These are phyloP conservation scores for Sceloporus tristichus DNA, from an alignment of 2,113 vertebrate genomes.

Conservation along the genomic window DNA sequence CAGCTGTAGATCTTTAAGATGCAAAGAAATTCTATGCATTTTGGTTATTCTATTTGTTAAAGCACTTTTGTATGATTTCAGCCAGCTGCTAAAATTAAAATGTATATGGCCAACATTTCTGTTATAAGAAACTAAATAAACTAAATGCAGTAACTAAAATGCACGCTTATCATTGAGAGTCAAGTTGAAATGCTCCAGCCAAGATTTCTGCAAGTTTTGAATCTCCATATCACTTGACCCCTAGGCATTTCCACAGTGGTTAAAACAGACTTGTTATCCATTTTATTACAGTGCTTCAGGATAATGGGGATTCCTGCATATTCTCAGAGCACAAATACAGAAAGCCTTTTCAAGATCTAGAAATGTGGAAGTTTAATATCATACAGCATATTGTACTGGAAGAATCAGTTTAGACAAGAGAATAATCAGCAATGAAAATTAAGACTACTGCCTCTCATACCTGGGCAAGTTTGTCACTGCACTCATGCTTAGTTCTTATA, in stretches of 20 bases:
- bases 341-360: background rate
- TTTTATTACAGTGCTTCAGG: background rate
- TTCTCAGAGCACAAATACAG: background rate
- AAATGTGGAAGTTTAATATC: slow-evolving; percentile 36
- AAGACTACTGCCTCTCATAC: slow-evolving; percentile 69
- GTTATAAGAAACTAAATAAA: background rate
- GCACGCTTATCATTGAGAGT: background rate
- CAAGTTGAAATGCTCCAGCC: background rate
- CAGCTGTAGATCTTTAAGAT: background rate
- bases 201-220: background rate
- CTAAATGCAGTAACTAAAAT: background rate
- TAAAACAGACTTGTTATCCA: too few species aligned
- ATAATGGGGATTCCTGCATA: background rate
- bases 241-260: background rate
- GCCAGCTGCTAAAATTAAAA: background rate
- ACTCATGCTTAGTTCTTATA: slow-evolving; percentile 89
- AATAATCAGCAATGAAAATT: background rate
- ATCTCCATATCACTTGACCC: background rate
- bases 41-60: background rate
- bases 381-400: slow-evolving; percentile 39
- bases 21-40: background rate
- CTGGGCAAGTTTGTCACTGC: slow-evolving; percentile 94
- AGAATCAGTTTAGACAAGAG: background rate
- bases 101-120: background rate
- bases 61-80: background rate